phyloP scores from a whole-genome alignment of 2,888 invertebrate genomes.

The Candidula unifasciata region DNA sequence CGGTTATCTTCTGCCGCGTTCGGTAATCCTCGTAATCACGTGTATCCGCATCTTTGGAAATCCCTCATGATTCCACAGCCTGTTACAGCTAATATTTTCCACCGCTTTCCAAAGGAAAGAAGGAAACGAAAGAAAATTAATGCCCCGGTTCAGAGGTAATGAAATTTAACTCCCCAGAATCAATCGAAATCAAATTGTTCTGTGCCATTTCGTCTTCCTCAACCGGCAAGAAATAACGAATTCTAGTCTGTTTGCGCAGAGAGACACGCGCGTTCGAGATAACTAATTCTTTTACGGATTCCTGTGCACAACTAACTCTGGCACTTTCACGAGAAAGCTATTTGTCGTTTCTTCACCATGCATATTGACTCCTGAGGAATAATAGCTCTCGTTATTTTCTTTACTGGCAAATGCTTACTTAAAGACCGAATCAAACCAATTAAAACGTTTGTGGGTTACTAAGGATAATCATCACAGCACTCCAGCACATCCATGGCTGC shows the following conservation, averaged over 20 bases:
- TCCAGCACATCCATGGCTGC: too few relatives aligned
- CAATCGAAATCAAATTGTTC: conserved; percentile 49
- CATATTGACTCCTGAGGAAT: conserved; percentile 16
- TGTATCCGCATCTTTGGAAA: conserved; percentile 1
- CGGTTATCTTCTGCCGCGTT: conserved; percentile 34
- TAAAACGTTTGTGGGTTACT: too few relatives aligned
- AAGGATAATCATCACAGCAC: too few relatives aligned
- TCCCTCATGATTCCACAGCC: neutral
- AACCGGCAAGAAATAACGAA: conserved; percentile 22
- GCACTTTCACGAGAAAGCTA: neutral
- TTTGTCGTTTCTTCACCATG: neutral
- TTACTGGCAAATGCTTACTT: too few relatives aligned
- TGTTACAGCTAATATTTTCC: conserved; percentile 27
- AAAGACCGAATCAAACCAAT: too few relatives aligned
- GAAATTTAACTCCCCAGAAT: conserved; percentile 41
- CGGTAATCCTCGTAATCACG: conserved; percentile 42
- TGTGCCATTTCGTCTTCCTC: conserved; percentile 41
- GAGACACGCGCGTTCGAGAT: neutral
- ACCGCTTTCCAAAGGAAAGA: neutral
- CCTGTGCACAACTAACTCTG: neutral
- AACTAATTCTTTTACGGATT: neutral
- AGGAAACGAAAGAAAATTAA: neutral
- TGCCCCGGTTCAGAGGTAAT: conserved; percentile 25
- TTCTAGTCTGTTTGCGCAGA: conserved; percentile 6
- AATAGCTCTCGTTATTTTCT: neutral